Conservation (phyloP, 1,140 invertebrate species). For the Phymastichus coffea region DNA sequence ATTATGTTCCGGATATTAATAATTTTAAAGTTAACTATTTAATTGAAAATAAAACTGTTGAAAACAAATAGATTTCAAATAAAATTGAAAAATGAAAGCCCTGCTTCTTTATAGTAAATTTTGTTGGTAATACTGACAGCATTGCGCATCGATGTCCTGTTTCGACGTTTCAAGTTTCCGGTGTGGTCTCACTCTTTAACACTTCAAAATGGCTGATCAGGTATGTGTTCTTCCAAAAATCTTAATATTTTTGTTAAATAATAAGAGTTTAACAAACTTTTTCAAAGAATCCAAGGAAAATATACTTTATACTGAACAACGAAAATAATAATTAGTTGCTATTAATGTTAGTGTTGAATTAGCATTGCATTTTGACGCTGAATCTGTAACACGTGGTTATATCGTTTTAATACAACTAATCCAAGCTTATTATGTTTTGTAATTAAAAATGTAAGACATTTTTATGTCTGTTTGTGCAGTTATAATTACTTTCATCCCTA, state of each 20-base stretch:
- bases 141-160: background rate
- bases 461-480: too few species aligned
- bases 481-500: too few species aligned
- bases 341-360: background rate
- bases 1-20: too few species aligned
- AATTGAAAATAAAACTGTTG: too few species aligned
- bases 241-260: background rate
- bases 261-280: background rate
- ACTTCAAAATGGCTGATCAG: constrained; percentile 47
- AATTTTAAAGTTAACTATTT: too few species aligned
- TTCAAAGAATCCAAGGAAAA: background rate
- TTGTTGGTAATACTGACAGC: too few species aligned
- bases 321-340: background rate
- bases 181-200: constrained; percentile 36
- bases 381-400: constrained; percentile 30
- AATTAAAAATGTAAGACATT: too few species aligned
- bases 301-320: constrained; percentile 18
- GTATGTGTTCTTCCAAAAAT: constrained; percentile 33
- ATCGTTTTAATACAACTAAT: too few species aligned
- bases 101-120: too few species aligned
- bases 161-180: constrained; percentile 24
- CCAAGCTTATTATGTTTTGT: too few species aligned
- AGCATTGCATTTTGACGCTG: background rate
- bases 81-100: too few species aligned
- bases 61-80: too few species aligned